These are phyloP conservation scores for Forbesichthys agassizii DNA, from an alignment of 2,113 vertebrate species.

Conservation along the genomic window DNA sequence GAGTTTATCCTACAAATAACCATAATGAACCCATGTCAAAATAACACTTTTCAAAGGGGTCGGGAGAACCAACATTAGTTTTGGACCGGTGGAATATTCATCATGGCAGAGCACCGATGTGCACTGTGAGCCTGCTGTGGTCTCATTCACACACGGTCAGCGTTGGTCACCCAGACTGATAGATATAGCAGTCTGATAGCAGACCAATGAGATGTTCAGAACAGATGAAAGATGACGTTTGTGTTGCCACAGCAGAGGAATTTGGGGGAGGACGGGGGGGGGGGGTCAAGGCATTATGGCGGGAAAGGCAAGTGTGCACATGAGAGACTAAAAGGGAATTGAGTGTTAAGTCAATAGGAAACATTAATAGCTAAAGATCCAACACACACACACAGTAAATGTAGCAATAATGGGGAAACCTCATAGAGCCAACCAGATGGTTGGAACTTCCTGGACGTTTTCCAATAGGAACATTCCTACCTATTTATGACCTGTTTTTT, in stretches of 20 bases:
- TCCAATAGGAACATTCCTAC: conserved; percentile 77
- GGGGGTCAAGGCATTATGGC: neutral
- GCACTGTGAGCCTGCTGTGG: neutral
- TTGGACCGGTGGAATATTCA: conserved; percentile 23
- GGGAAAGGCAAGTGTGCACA: neutral
- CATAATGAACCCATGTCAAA: conserved; percentile 5
- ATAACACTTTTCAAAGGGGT: neutral
- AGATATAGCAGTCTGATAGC: neutral
- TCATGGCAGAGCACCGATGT: conserved; percentile 1
- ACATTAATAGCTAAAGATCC: conserved; percentile 32
- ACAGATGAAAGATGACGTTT: conserved; percentile 25
- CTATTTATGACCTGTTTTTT: conserved; percentile 75
- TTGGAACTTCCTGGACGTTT: conserved; percentile 62
- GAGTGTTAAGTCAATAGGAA: conserved; percentile 50
- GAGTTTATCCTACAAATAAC: conserved; percentile 31
- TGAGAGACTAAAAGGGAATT: conserved; percentile 5
- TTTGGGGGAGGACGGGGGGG: neutral
- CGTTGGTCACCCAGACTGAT: conserved; percentile 23
- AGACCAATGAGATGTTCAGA: conserved; percentile 16
- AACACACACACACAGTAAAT: conserved; percentile 52
- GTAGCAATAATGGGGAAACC: conserved; percentile 67
- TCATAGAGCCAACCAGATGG: conserved; percentile 65
- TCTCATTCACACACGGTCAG: conserved; percentile 13
- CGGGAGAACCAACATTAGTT: neutral
- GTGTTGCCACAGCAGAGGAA: neutral